Evolutionary conservation across 1,140 invertebrate species (phyloP).

Genomic region (Bilobella aurantiaca): DNA sequence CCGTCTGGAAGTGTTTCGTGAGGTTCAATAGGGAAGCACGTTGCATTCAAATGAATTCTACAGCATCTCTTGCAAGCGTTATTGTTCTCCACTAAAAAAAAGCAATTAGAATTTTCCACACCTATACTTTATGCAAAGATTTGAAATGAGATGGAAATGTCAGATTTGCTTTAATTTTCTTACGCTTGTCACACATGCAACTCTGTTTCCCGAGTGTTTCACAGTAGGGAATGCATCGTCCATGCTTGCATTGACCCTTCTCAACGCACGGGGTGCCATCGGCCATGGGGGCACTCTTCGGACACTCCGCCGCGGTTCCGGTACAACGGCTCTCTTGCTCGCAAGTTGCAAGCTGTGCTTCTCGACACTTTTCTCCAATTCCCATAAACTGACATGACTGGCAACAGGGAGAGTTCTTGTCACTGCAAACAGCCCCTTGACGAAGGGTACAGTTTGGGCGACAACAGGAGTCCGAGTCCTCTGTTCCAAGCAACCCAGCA

Average conservation of each 20-base stretch:
- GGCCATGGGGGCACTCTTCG: constrained; percentile 70
- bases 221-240: constrained; percentile 77
- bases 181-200: constrained; percentile 89
- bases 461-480: constrained; percentile 83
- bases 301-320: constrained; percentile 57
- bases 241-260: constrained; percentile 69
- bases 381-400: constrained; percentile 75
- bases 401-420: constrained; percentile 91
- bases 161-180: constrained; percentile 35
- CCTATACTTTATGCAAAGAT: no score
- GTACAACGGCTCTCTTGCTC: constrained; percentile 60
- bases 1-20: constrained; percentile 80
- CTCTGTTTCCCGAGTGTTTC: constrained; percentile 82
- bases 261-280: constrained; percentile 78
- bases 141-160: not conserved
- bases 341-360: constrained; percentile 77
- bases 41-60: constrained; percentile 76
- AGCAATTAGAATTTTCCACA: no score
- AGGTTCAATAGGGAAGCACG: constrained; percentile 77
- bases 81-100: constrained; percentile 49
- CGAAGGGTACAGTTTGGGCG: constrained; percentile 83
- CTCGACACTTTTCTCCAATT: constrained; percentile 61
- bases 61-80: constrained; percentile 83
- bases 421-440: constrained; percentile 76
- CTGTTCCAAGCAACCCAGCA: constrained; percentile 78